Evolutionary conservation across 2,113 vertebrate species (phyloP).

Genomic region (Vanacampus margaritifer): DNA sequence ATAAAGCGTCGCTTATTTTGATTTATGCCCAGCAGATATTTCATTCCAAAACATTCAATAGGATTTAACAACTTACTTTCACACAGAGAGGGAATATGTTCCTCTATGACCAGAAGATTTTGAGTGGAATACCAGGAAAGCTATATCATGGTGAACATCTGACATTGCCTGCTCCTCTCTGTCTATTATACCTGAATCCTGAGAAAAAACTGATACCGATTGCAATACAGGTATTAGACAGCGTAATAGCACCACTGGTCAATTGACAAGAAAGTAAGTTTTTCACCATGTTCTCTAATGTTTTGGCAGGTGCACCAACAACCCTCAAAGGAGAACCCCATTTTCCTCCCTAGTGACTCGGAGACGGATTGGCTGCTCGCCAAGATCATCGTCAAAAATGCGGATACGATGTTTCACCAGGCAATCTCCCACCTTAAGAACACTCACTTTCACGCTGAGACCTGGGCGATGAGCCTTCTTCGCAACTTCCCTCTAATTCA

Average conservation of each 20-base stretch:
- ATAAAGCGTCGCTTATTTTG: neutral
- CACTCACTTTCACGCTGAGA: constrained; percentile 69
- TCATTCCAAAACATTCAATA: neutral
- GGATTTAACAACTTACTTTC: neutral
- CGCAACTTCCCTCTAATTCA: constrained; percentile 69
- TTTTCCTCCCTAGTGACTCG: constrained; percentile 73
- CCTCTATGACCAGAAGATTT: constrained; percentile 70
- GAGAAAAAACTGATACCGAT: constrained; percentile 69
- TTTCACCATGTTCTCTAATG: neutral
- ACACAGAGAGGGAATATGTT: constrained; percentile 78
- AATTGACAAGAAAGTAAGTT: neutral
- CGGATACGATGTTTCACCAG: constrained; percentile 62
- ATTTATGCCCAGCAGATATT: neutral
- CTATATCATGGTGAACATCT: constrained; percentile 37
- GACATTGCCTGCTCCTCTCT: constrained; percentile 59
- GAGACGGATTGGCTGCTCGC: constrained; percentile 74
- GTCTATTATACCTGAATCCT: constrained; percentile 64
- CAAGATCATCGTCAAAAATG: constrained; percentile 70
- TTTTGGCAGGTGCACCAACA: constrained; percentile 46
- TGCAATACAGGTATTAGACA: constrained; percentile 69
- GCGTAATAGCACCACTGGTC: neutral
- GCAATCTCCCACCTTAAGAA: constrained; percentile 62
- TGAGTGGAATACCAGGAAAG: constrained; percentile 63
- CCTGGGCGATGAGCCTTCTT: constrained; percentile 59
- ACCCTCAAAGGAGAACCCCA: constrained; percentile 49